phyloP scores from a whole-genome alignment of 2,888 invertebrate genomes.

The Drosophila atripex region DNA sequence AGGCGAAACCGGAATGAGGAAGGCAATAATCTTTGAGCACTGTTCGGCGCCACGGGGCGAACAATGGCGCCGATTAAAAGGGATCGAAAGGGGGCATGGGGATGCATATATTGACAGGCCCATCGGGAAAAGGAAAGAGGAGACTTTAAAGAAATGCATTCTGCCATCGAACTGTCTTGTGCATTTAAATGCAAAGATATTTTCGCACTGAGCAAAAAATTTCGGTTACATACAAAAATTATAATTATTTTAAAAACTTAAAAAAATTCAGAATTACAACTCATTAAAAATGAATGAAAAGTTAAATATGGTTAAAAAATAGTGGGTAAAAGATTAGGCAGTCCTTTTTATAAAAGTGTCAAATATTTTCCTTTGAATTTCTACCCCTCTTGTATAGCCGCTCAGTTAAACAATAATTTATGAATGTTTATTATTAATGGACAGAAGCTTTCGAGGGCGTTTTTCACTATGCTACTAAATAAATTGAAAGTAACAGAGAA shows the following conservation, averaged over 20 bases:
- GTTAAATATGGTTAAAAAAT: no score
- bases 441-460: slow-evolving; percentile 36
- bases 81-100: slow-evolving; percentile 15
- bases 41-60: slow-evolving; percentile 39
- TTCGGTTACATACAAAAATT: background rate
- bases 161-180: background rate
- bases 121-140: background rate
- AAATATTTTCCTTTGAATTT: no score
- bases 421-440: slow-evolving; percentile 47
- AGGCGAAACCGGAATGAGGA: slow-evolving; percentile 32
- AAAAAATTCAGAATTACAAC: no score
- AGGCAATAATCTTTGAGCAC: slow-evolving; percentile 26
- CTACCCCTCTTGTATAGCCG: slow-evolving; percentile 19
- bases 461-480: slow-evolving; percentile 39
- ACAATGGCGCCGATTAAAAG: slow-evolving; percentile 29
- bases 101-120: slow-evolving; percentile 5
- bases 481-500: slow-evolving; percentile 19
- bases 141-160: slow-evolving; percentile 4
- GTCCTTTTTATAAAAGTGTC: no score
- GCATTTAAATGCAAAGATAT: background rate
- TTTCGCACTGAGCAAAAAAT: background rate
- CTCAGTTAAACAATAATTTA: slow-evolving; percentile 26
- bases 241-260: background rate
- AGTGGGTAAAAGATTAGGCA: no score
- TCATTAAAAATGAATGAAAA: no score